Evolutionary conservation across 1,140 invertebrate genomes (phyloP).

Genomic region (Probaryconus sp.): DNA sequence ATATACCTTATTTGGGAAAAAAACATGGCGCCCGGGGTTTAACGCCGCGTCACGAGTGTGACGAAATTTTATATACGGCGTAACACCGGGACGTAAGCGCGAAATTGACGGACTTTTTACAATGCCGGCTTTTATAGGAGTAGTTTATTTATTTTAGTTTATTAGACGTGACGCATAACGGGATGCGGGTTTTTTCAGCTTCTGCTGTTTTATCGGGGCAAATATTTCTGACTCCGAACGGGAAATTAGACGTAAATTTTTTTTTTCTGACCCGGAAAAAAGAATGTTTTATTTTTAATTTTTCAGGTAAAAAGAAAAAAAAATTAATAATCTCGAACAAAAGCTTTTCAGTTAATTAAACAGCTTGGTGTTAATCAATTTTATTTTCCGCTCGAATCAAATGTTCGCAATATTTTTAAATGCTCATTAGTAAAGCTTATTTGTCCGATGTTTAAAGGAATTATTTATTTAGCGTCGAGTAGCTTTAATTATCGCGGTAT

Average conservation of each 20-base stretch:
- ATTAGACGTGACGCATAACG: conserved; percentile 37
- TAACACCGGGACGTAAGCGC: conserved; percentile 12
- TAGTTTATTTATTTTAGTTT: conserved; percentile 54
- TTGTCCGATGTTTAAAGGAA: no score
- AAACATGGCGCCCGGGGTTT: conserved; percentile 32
- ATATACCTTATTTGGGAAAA: conserved; percentile 41
- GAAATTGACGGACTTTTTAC: conserved; percentile 47
- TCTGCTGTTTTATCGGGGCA: conserved; percentile 15
- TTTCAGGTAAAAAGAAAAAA: no score
- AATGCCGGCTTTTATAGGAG: conserved; percentile 39
- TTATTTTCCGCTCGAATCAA: no score
- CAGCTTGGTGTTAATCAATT: no score
- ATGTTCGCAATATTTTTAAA: no score
- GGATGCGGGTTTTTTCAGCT: conserved; percentile 34
- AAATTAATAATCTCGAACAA: no score
- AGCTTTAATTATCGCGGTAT: no score
- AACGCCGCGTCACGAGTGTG: conserved; percentile 10
- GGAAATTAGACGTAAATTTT: conserved; percentile 39
- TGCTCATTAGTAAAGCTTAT: no score
- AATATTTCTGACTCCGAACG: conserved; percentile 10
- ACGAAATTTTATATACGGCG: conserved; percentile 42
- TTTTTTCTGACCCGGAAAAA: no score
- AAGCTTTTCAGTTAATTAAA: no score
- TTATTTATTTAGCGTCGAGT: no score
- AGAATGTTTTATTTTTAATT: conserved; percentile 19